Percentiles rank a stretch among this genome's conserved stretches.
Conservation (phyloP, 2,888 invertebrate species). For the Hypsopygia costalis region DNA sequence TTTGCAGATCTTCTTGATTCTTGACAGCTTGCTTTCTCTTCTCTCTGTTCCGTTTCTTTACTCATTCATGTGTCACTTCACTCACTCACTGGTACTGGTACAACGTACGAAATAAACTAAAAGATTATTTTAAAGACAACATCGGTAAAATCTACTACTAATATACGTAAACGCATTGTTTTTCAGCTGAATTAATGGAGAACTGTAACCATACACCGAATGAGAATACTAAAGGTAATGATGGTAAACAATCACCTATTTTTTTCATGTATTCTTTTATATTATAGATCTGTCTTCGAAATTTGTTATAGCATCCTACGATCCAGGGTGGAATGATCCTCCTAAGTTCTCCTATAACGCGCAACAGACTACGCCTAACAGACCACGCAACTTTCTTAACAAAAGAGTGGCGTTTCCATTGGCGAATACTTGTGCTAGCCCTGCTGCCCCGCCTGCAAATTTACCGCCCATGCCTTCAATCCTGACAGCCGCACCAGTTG, state of each 20-base stretch:
- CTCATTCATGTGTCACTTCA: too few relatives aligned
- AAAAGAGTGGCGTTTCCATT: conserved; percentile 78
- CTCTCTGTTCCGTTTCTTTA: too few relatives aligned
- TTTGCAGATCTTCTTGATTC: too few relatives aligned
- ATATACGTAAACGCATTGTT: too few relatives aligned
- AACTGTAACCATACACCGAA: conserved; percentile 14
- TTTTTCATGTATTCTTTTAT: too few relatives aligned
- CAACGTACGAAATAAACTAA: too few relatives aligned
- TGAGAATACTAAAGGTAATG: conserved; percentile 12
- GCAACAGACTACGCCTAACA: conserved; percentile 55
- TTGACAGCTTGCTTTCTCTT: too few relatives aligned
- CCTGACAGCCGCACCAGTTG: conserved; percentile 27
- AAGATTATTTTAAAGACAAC: too few relatives aligned
- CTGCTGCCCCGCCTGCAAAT: conserved; percentile 30
- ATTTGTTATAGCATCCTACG: conserved; percentile 52
- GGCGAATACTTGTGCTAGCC: conserved; percentile 36
- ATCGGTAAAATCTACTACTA: too few relatives aligned
- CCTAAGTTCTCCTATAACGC: conserved; percentile 71
- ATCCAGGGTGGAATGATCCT: conserved; percentile 82
- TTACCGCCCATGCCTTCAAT: conserved; percentile 45
- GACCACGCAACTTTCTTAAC: conserved; percentile 69
- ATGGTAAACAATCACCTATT: neutral
- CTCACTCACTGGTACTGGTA: too few relatives aligned
- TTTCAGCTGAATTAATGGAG: too few relatives aligned
- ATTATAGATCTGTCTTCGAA: too few relatives aligned